These are phyloP conservation scores for Chaetodon trifascialis DNA, from an alignment of 2,113 vertebrate species.

Conservation along the genomic window DNA sequence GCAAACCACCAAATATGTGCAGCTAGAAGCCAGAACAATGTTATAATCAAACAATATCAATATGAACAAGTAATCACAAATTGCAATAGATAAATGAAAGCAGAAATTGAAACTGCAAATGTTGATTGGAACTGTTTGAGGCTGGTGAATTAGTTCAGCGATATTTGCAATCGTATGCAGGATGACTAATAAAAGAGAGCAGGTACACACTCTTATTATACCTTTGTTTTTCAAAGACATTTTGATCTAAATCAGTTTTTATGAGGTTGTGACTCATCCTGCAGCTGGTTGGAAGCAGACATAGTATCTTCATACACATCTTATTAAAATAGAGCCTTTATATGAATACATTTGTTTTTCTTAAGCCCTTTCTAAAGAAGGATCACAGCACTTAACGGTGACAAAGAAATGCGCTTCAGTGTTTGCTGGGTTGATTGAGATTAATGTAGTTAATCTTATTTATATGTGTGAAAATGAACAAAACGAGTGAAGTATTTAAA, in stretches of 20 bases:
- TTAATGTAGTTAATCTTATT: background rate
- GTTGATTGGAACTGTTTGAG: background rate
- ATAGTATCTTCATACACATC: background rate
- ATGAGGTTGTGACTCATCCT: background rate
- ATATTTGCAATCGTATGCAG: constrained; percentile 10
- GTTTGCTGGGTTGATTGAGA: background rate
- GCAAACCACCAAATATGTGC: background rate
- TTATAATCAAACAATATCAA: background rate
- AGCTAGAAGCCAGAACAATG: background rate
- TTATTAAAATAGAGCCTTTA: background rate
- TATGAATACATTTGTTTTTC: background rate
- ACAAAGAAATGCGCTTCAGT: background rate
- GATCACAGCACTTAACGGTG: background rate
- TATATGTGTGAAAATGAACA: background rate
- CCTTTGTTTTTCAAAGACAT: background rate
- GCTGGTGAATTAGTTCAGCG: constrained; percentile 8
- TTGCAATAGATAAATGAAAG: background rate
- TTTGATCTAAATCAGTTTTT: background rate
- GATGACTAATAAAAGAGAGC: background rate
- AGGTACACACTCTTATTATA: background rate
- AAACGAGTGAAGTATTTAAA: background rate
- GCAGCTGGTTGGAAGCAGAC: background rate
- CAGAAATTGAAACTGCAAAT: background rate
- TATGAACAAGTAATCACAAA: background rate
- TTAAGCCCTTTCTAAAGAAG: background rate